Evolutionary conservation across 2,113 vertebrate genomes (phyloP).

Genomic region (Poeciliopsis prolifica): DNA sequence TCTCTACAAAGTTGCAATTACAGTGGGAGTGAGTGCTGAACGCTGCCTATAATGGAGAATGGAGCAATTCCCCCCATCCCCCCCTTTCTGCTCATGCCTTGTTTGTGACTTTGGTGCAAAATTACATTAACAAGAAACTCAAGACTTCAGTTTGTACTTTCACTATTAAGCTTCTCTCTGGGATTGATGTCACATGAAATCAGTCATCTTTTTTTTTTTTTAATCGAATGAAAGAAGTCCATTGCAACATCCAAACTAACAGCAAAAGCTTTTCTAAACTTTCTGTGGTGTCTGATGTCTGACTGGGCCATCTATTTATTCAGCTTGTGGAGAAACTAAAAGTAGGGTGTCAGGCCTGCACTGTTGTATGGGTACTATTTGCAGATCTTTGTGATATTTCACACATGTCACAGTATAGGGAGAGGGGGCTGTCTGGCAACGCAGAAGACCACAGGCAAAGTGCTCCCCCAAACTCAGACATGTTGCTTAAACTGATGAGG

Average conservation of each 20-base stretch:
- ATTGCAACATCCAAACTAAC: constrained; percentile 25
- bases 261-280: constrained; percentile 19
- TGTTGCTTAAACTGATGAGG: constrained; percentile 44
- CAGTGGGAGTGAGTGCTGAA: constrained; percentile 69
- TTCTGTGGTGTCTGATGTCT: constrained; percentile 17
- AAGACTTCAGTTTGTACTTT: constrained; percentile 43
- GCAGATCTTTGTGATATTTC: constrained; percentile 71
- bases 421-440: constrained; percentile 39
- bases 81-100: constrained; percentile 31
- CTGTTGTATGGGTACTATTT: constrained; percentile 66
- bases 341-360: constrained; percentile 50
- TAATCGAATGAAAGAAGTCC: constrained; percentile 18
- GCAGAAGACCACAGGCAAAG: constrained; percentile 18
- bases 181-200: constrained; percentile 38
- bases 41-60: constrained; percentile 54
- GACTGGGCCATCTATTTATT: constrained; percentile 59
- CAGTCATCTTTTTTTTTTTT: constrained; percentile 11
- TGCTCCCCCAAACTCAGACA: constrained; percentile 24
- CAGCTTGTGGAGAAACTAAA: constrained; percentile 73
- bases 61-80: constrained; percentile 12
- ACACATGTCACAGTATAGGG: constrained; percentile 36
- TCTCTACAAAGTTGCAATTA: constrained; percentile 76
- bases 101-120: constrained; percentile 50
- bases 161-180: constrained; percentile 30
- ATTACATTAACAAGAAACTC: constrained; percentile 45